Conservation (phyloP, 1,140 invertebrate species). For the Gryllus bimaculatus region DNA sequence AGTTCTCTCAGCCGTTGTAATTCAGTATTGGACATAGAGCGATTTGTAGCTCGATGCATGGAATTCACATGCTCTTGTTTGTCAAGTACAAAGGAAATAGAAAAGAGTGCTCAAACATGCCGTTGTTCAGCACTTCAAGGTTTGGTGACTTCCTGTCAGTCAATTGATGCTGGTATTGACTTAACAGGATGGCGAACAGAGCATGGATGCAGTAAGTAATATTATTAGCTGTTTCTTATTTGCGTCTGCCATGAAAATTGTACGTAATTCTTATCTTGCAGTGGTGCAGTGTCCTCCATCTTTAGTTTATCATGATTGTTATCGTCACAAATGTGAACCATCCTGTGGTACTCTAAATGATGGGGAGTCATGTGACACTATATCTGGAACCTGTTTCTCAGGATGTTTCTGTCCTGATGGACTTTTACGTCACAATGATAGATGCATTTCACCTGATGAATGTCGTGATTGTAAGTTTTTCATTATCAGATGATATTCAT, state of each 20-base stretch:
- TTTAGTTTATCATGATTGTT: slow-evolving; percentile 70
- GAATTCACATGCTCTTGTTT: slow-evolving; percentile 63
- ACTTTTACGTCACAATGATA: slow-evolving; percentile 53
- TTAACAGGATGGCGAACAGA: slow-evolving; percentile 58
- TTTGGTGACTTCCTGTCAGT: slow-evolving; percentile 61
- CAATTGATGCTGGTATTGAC: slow-evolving; percentile 47
- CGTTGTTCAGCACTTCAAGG: slow-evolving; percentile 55
- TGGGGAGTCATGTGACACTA: slow-evolving; percentile 45
- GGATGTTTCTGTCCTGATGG: slow-evolving; percentile 79
- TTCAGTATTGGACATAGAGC: slow-evolving; percentile 48
- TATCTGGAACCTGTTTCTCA: slow-evolving; percentile 58
- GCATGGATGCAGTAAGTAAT: slow-evolving; percentile 43
- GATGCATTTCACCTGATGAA: slow-evolving; percentile 56
- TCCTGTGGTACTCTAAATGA: slow-evolving; percentile 53
- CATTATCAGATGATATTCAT: background rate
- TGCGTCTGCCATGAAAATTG: background rate
- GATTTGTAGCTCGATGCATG: slow-evolving; percentile 58
- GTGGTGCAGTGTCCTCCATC: slow-evolving; percentile 58
- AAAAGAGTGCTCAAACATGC: slow-evolving; percentile 40
- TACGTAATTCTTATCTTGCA: slow-evolving; percentile 27
- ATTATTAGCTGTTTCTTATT: background rate
- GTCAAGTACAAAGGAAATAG: background rate
- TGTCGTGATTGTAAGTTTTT: slow-evolving; percentile 60
- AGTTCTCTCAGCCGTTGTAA: slow-evolving; percentile 51
- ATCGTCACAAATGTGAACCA: slow-evolving; percentile 57